Conservation (phyloP, 2,113 vertebrate genomes). For the Rhabdomys dilectus region DNA sequence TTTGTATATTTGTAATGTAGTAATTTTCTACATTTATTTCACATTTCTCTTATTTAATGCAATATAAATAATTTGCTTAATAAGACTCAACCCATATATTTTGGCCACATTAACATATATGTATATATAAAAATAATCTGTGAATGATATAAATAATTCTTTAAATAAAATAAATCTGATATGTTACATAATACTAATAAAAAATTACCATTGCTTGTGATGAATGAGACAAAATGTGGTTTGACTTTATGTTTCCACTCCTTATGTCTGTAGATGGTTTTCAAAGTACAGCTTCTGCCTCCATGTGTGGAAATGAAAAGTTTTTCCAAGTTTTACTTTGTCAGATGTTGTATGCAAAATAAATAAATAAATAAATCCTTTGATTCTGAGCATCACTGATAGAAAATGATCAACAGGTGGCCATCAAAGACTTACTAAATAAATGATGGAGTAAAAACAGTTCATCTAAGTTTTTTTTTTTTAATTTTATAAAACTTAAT, state of each 20-base stretch:
- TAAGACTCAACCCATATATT: slow-evolving; percentile 91
- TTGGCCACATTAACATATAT: slow-evolving; percentile 91
- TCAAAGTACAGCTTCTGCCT: slow-evolving; percentile 72
- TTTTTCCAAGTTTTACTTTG: slow-evolving; percentile 72
- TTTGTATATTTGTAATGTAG: slow-evolving; percentile 88
- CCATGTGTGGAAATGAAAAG: slow-evolving; percentile 42
- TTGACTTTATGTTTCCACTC: slow-evolving; percentile 65
- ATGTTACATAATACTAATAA: slow-evolving; percentile 93
- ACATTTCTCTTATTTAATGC: slow-evolving; percentile 90
- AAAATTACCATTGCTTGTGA: slow-evolving; percentile 85
- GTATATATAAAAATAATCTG: slow-evolving; percentile 85
- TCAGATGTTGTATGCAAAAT: slow-evolving; percentile 58
- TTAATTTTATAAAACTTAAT: slow-evolving; percentile 82
- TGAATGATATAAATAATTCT: slow-evolving; percentile 93
- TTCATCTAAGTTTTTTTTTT: slow-evolving; percentile 81
- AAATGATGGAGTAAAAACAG: slow-evolving; percentile 86
- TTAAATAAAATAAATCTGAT: slow-evolving; percentile 95
- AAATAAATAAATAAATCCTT: slow-evolving; percentile 17
- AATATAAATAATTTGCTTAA: slow-evolving; percentile 93
- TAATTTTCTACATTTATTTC: slow-evolving; percentile 87
- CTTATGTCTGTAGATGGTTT: slow-evolving; percentile 39
- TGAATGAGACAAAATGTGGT: slow-evolving; percentile 67
- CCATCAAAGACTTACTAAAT: slow-evolving; percentile 83
- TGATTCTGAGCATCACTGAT: slow-evolving; percentile 42
- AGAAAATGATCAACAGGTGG: slow-evolving; percentile 79